Base-by-base conservation (phyloP, 2,888 invertebrate species). In the Fragum whitleyi region DNA sequence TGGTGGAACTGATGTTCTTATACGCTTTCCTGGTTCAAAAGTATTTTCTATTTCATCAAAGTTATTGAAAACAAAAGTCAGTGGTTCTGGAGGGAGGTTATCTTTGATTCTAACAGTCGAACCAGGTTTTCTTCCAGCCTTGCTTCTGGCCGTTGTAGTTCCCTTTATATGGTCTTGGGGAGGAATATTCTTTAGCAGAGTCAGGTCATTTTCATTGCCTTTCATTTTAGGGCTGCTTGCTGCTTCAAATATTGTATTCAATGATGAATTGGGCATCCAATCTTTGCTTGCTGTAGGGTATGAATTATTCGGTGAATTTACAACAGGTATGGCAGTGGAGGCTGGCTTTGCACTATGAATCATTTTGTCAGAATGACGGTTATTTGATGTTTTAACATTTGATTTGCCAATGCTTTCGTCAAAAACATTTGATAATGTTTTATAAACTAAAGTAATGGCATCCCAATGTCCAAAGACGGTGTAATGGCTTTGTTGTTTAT, bases 401-500 rank as follows among this genome's bases (percentile, higher is more conserved):
- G n/a, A n/a, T n/a, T n/a, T n/a, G n/a, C n/a, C n/a, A n/a, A 47
- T 47, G 47, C 47, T 14, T 3, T 47, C 47, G 3, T 14, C 14
- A 47, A 77, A 70, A 68, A 74, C 68, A 36, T 42, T 47, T 62
- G 74, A 74, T 0, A 85, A 53, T 14, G 51, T 39, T 39, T 53
- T 47, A 61, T 85, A 73, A 14, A 81, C 84, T 11, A 68, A 32
- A 6, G 67, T 57, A n/a, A 85, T 68, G 9, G 74, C 70, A n/a
- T 53, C 65, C 85, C 85, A 85, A 6, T 79, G 70, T 21, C 85
- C 85, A n/a, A 42, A 57, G 19, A 85, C 70, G n/a, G 65, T 59
- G 53, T 75, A 82, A 1, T 75, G 61, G 11, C 57, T 71, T 21
- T 75, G 62, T 26, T 55, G 73, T 39, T 72, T 65, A 29, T 32